Evolutionary conservation across 2,888 invertebrate species (phyloP), one percentile per base, ranked within the genome.

Genomic region (Sicus ferrugineus): DNA sequence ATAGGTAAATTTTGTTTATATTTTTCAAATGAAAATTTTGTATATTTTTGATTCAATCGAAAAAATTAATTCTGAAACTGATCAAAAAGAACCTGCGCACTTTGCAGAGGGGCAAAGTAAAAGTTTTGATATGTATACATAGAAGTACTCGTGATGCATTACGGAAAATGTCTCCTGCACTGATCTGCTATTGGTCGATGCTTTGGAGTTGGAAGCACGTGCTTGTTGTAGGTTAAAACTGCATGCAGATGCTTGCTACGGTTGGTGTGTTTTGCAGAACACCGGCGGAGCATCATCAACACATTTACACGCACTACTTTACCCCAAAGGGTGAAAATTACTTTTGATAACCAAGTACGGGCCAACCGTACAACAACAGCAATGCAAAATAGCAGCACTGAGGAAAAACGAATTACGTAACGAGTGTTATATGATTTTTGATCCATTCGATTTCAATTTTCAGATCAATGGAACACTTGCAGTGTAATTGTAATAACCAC

Each of bases 201-300:
- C 16, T 28, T n/a, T n/a, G 14, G 54, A 69, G 28, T 21, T 5
- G 31, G 67, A 67, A 77, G 76, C 80, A 80, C 82, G 82, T 80
- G 80, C 74, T 77, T 75, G 76, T 81, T 81, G 80, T 76, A 79
- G 81, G 80, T 82, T 80, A 80, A 78, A 77, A 68, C 56, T 72
- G 72, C 70, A 74, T 67, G 19, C 21, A 42, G n/a, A n/a, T n/a
- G n/a, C n/a, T 61, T 61, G 16, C 31, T 19, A 48, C 6, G n/a
- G 21, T 2, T 52, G 1, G 9, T 52, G n/a, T n/a, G n/a, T n/a
- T n/a, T n/a, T n/a, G 19, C 31, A 31, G 59, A 59, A 38, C 34
- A 34, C 31, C 23, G 4, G 4, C 34, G 21, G 42, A 14, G 23
- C 28, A 28, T 4, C 54, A 38, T 23, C 65, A 26, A 31, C 21